These are phyloP conservation scores for Selenia dentaria DNA, from an alignment of 2,888 invertebrate species.

Conservation along the genomic window DNA sequence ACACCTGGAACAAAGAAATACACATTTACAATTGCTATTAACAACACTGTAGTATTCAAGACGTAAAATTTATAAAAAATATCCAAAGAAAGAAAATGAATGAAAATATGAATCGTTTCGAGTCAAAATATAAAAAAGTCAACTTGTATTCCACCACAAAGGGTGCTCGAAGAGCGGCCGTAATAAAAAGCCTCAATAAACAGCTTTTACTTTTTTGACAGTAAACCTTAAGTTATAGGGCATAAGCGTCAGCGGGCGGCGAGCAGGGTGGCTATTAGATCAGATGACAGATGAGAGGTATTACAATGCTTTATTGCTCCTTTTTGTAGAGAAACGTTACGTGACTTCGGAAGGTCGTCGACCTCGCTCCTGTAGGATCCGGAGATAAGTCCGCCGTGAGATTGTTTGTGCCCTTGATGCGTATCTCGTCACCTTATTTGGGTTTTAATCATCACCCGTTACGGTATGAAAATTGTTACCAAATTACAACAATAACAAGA, in stretches of 20 bases:
- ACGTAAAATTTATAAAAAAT: conserved; percentile 15
- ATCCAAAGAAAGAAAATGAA: conserved; percentile 26
- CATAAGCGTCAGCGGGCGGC: conserved; percentile 55
- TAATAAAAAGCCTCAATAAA: conserved; percentile 69
- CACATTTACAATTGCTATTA: conserved; percentile 4
- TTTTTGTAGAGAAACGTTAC: conserved; percentile 69
- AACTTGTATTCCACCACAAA: conserved; percentile 57
- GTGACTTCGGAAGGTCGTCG: conserved; percentile 65
- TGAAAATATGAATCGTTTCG: conserved; percentile 47
- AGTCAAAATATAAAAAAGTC: conserved; percentile 49
- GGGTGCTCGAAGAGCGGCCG: conserved; percentile 50
- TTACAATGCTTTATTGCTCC: conserved; percentile 71
- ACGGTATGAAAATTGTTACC: conserved; percentile 35
- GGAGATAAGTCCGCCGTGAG: conserved; percentile 41
- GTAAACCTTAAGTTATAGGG: conserved; percentile 71
- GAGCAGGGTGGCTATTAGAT: conserved; percentile 61
- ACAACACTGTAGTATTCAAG: not conserved
- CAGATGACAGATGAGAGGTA: conserved; percentile 75
- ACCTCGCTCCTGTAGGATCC: conserved; percentile 66
- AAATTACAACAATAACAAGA: conserved; percentile 33
- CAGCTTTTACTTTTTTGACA: conserved; percentile 63
- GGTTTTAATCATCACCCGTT: conserved; percentile 47
- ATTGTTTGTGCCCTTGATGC: conserved; percentile 58
- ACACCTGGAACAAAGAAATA: conserved; percentile 71
- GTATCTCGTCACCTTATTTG: conserved; percentile 59